Evolutionary conservation across 2,113 vertebrate species (phyloP), one percentile per base, ranked within the genome.

Genomic region (Vulpes vulpes): DNA sequence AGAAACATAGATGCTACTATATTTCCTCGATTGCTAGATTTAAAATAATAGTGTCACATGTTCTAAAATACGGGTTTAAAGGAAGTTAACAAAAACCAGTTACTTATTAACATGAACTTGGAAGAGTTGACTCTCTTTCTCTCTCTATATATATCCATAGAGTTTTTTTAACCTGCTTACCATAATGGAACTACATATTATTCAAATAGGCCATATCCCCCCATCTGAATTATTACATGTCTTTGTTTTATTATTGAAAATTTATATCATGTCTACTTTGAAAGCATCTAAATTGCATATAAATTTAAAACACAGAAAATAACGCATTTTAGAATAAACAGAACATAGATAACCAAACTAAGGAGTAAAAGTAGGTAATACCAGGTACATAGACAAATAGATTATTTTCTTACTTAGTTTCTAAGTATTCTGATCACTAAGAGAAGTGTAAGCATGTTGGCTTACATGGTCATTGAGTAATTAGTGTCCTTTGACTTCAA

Each of bases 401-500:
- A 6, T 91, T n/a, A 38, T 8, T 74, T 79, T 94, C n/a, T 84
- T 81, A 82, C 30, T 86, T 82, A 8, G 3, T 80, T 59, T 69
- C 9, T 57, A 76, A 60, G 0, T 78, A 59, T 91, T 90, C 35
- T 95, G 78, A 14, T 20, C 78, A 17, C 5, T 25, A 96, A 80
- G 43, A 91, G n/a, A 95, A 82, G 49, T 83, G 14, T 67, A 87
- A 94, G 14, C 23, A 67, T 89, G 8, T 59, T 85, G 51, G 4
- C 15, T 89, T 96, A 82, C 91, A 57, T 89, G 11, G n/a, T 59
- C 20, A 91, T n/a, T 51, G 11, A 53, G 22, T 74, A 93, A 89
- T 79, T 94, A 91, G 9, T 89, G 51, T 95, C 76, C 27, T 10
- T 94, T 90, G 71, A 91, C 76, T 92, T 96, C 60, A 94, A 53